Evolutionary conservation across 2,888 invertebrate genomes (phyloP).

Genomic region (Leucoma salicis): DNA sequence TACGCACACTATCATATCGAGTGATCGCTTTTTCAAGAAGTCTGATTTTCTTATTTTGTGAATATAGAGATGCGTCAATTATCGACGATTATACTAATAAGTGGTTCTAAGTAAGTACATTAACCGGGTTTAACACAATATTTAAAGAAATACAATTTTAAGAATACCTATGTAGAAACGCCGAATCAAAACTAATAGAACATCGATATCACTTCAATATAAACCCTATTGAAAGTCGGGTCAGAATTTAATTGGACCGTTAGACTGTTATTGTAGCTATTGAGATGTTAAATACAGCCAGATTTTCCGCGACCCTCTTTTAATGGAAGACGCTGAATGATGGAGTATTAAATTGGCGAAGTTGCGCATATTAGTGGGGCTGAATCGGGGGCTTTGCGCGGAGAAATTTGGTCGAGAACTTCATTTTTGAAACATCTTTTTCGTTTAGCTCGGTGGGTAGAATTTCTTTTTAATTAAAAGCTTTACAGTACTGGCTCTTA

Average conservation of each 20-base stretch:
- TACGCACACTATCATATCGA: too few species aligned
- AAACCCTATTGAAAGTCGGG: slow-evolving; percentile 16
- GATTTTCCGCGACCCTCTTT: slow-evolving; percentile 13
- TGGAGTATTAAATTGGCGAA: not conserved
- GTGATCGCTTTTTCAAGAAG: too few species aligned
- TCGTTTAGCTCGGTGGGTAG: not conserved
- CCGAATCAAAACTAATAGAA: too few species aligned
- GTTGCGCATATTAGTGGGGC: not conserved
- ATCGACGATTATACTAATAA: too few species aligned
- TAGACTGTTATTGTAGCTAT: slow-evolving; percentile 33
- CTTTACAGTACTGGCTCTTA: not conserved
- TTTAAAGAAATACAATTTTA: too few species aligned
- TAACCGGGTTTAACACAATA: too few species aligned
- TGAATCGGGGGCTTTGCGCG: not conserved
- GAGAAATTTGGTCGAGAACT: not conserved
- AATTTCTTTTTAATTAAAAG: not conserved
- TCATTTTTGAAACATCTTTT: not conserved
- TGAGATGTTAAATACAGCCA: slow-evolving; percentile 24
- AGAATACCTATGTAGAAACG: too few species aligned
- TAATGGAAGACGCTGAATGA: slow-evolving; percentile 7
- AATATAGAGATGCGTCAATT: too few species aligned
- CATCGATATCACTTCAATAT: slow-evolving; percentile 9
- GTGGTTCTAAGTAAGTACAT: too few species aligned
- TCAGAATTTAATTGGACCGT: slow-evolving; percentile 35
- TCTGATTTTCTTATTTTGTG: too few species aligned